Conservation (phyloP, 2,797 vertebrate species). For the Ataeniobius toweri region DNA sequence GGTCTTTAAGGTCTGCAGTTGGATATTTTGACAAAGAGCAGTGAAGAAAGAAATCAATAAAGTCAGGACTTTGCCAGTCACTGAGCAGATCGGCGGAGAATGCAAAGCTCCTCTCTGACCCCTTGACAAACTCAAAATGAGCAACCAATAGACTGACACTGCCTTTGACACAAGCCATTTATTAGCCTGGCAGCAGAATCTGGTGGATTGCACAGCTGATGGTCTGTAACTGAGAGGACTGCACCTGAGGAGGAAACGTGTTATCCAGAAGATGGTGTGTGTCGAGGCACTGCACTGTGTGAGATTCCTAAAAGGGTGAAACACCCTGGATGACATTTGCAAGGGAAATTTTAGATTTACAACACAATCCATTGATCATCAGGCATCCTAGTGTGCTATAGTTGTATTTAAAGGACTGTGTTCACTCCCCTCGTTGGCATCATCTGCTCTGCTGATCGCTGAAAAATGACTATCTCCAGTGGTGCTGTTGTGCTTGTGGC, state of each 20-base stretch:
- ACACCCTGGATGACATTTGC: slow-evolving; percentile 20
- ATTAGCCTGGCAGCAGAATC: slow-evolving; percentile 86
- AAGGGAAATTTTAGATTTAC: slow-evolving; percentile 31
- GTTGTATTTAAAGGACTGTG: slow-evolving; percentile 23
- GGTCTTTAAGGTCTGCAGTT: slow-evolving; percentile 93
- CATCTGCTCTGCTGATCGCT: slow-evolving; percentile 67
- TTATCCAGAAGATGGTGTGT: slow-evolving; percentile 29
- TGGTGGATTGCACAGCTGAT: slow-evolving; percentile 83
- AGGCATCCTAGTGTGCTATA: slow-evolving; percentile 1
- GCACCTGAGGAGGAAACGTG: slow-evolving; percentile 81
- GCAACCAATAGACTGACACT: slow-evolving; percentile 91
- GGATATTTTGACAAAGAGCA: slow-evolving; percentile 97
- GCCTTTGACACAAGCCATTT: slow-evolving; percentile 91
- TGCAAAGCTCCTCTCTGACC: slow-evolving; percentile 83
- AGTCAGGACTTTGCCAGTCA: slow-evolving; percentile 89
- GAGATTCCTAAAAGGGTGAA: slow-evolving; percentile 32
- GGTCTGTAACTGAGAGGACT: slow-evolving; percentile 84
- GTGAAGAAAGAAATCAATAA: slow-evolving; percentile 96
- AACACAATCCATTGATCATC: slow-evolving; percentile 38
- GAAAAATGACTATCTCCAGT: slow-evolving; percentile 59
- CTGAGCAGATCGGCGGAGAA: slow-evolving; percentile 78
- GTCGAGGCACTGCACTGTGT: slow-evolving; percentile 15
- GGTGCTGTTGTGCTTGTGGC: slow-evolving; percentile 31
- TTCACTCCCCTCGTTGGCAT: slow-evolving; percentile 55
- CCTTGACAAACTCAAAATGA: slow-evolving; percentile 90